Evolutionary conservation across 2,888 invertebrate species (phyloP).

Genomic region (Drosophila sordidula): DNA sequence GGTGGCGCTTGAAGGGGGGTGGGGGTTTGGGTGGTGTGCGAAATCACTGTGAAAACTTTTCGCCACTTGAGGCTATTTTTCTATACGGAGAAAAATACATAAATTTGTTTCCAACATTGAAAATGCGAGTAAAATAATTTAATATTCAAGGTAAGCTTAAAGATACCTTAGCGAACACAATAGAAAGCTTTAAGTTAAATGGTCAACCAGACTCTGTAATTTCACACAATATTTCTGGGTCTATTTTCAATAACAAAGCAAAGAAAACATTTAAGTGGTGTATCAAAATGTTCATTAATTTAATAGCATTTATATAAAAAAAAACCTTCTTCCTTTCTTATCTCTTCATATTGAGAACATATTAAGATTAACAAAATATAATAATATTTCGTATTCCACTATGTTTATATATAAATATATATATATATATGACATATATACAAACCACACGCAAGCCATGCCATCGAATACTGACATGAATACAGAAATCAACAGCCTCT

Average conservation of each 20-base stretch:
- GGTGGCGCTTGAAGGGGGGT: conserved; percentile 15
- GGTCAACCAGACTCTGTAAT: too few species aligned
- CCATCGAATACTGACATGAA: too few species aligned
- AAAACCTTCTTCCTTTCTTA: background rate
- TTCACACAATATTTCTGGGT: background rate
- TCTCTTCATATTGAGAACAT: too few species aligned
- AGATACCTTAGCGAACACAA: background rate
- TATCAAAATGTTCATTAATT: background rate
- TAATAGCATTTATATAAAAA: background rate
- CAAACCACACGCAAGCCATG: too few species aligned
- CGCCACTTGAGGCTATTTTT: conserved; percentile 39
- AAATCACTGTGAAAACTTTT: conserved; percentile 40
- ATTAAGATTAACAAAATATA: too few species aligned
- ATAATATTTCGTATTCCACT: too few species aligned
- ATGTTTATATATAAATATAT: too few species aligned
- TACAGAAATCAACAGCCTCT: background rate
- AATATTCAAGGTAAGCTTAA: conserved; percentile 16
- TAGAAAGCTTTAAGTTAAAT: background rate
- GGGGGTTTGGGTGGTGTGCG: background rate
- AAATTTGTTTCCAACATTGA: conserved; percentile 17
- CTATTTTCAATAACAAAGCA: background rate
- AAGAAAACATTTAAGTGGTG: background rate
- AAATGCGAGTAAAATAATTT: conserved; percentile 10
- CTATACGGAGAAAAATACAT: conserved; percentile 28
- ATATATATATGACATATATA: too few species aligned